These are phyloP conservation scores for Pomacea maculata DNA, from an alignment of 1,140 invertebrate species.

Conservation along the genomic window DNA sequence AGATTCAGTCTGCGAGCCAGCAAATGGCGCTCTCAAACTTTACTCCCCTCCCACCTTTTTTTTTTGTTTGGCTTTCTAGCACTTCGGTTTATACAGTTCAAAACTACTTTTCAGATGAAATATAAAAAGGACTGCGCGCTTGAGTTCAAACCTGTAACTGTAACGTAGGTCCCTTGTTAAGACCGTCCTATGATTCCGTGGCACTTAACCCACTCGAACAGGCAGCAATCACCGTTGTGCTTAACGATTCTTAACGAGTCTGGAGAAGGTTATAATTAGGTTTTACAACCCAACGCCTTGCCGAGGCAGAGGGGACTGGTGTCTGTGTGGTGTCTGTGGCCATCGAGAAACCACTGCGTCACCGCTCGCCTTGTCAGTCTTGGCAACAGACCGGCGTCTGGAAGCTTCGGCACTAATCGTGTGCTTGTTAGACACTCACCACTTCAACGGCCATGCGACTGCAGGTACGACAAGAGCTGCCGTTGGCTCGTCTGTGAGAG, in stretches of 20 bases:
- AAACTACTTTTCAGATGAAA: background rate
- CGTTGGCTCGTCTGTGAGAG: background rate
- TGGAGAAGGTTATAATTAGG: background rate
- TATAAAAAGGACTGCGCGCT: too few relatives aligned
- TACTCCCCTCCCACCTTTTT: too few relatives aligned
- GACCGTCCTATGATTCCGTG: too few relatives aligned
- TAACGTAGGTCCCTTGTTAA: too few relatives aligned
- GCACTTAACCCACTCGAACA: too few relatives aligned
- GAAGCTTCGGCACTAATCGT: background rate
- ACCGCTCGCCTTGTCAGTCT: background rate
- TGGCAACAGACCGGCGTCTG: conserved; percentile 5
- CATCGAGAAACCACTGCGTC: conserved; percentile 6
- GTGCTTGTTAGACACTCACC: conserved; percentile 1
- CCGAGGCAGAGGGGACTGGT: background rate
- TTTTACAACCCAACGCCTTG: conserved; percentile 7
- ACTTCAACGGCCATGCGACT: background rate
- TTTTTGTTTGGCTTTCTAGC: background rate
- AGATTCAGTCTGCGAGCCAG: too few relatives aligned
- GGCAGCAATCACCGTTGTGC: too few relatives aligned
- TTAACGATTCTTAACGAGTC: background rate
- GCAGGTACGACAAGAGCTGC: background rate
- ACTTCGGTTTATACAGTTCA: background rate
- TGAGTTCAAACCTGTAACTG: too few relatives aligned
- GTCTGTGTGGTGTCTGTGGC: background rate
- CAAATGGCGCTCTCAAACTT: too few relatives aligned